Conservation (phyloP, 2,797 vertebrate species). For the Epinephelus coioides region DNA sequence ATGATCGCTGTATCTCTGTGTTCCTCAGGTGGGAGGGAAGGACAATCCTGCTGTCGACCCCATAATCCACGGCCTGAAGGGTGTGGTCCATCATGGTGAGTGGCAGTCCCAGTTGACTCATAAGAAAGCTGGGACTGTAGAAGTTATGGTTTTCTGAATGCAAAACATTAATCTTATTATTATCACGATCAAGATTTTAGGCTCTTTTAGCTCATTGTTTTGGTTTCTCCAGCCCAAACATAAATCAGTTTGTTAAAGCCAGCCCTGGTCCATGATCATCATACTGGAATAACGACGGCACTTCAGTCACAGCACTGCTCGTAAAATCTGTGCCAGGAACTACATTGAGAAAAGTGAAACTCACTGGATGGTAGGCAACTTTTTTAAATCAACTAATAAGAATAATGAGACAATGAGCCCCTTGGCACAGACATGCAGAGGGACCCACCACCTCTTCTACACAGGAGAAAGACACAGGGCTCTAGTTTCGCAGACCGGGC, state of each 20-base stretch:
- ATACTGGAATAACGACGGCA: background rate
- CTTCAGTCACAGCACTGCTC: background rate
- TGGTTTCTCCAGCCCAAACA: background rate
- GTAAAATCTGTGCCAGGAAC: background rate
- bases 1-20: constrained; percentile 11
- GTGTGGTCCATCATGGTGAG: constrained; percentile 98
- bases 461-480: too few relatives aligned
- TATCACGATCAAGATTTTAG: background rate
- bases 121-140: background rate
- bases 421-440: too few relatives aligned
- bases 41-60: constrained; percentile 95
- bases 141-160: background rate
- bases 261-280: background rate
- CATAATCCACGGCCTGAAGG: constrained; percentile 96
- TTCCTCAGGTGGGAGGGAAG: constrained; percentile 91
- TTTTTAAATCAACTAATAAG: too few relatives aligned
- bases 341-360: background rate
- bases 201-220: background rate
- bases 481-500: too few relatives aligned
- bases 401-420: background rate
- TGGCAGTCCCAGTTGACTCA: constrained; percentile 42
- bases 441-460: too few relatives aligned
- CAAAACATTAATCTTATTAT: background rate
- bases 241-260: background rate
- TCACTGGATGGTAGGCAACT: background rate